These are phyloP conservation scores for Drosophila pseudoananassae DNA, from an alignment of 1,140 invertebrate species.

Conservation along the genomic window DNA sequence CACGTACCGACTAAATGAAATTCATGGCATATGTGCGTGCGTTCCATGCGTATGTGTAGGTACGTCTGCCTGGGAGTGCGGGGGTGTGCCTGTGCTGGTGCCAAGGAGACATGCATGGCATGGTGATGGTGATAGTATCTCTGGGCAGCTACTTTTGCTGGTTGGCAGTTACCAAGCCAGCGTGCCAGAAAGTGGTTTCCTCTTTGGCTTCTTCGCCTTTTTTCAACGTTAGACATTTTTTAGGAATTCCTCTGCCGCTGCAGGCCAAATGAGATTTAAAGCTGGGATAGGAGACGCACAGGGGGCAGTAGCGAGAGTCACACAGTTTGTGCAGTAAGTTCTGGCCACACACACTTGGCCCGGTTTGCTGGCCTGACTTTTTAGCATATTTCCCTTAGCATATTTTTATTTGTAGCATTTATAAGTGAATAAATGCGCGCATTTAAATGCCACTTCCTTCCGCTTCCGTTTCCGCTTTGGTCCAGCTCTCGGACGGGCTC, in stretches of 20 bases:
- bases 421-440: conserved; percentile 81
- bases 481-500: conserved; percentile 29
- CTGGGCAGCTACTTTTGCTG: conserved; percentile 51
- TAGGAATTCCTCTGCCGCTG: conserved; percentile 66
- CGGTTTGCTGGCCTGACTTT: conserved; percentile 64
- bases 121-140: conserved; percentile 71
- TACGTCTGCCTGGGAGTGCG: conserved; percentile 20
- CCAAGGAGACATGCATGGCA: conserved; percentile 72
- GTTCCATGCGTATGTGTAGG: conserved; percentile 44
- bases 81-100: conserved; percentile 26
- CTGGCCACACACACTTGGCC: conserved; percentile 67
- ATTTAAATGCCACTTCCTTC: conserved; percentile 79
- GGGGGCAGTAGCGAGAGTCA: neutral
- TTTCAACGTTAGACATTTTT: conserved; percentile 35
- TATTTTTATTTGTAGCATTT: conserved; percentile 82
- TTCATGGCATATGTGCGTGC: conserved; percentile 82
- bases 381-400: conserved; percentile 77
- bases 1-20: conserved; percentile 79
- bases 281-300: conserved; percentile 23
- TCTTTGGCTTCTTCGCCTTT: conserved; percentile 11
- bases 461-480: conserved; percentile 14
- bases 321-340: conserved; percentile 51
- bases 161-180: conserved; percentile 40
- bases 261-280: conserved; percentile 82
- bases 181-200: conserved; percentile 62